phyloP scores from a whole-genome alignment of 2,113 vertebrate genomes.

The Ranitomeya imitator region DNA sequence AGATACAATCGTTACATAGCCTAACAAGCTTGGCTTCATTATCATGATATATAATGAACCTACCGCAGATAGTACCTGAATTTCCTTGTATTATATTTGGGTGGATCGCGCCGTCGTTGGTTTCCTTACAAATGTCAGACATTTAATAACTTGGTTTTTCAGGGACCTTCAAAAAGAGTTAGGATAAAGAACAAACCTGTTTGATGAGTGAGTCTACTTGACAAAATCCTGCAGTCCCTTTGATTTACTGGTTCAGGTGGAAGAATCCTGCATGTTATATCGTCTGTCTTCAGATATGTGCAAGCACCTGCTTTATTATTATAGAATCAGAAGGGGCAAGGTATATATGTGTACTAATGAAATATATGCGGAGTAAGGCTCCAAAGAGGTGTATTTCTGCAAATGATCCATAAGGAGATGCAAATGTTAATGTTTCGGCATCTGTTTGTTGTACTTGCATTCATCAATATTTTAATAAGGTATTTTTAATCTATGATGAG shows the following conservation, averaged over 20 bases:
- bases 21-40: not conserved
- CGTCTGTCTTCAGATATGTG: not conserved
- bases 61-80: not conserved
- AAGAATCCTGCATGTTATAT: not conserved
- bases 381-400: not conserved
- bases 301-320: not conserved
- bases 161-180: not conserved
- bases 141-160: not conserved
- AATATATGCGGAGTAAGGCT: not conserved
- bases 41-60: not conserved
- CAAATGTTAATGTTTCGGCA: conserved; percentile 32
- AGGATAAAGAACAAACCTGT: not conserved
- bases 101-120: not conserved
- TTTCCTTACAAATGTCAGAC: not conserved
- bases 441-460: conserved; percentile 26
- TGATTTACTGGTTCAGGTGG: not conserved
- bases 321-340: not conserved
- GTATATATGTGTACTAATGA: not conserved
- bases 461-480: conserved; percentile 30
- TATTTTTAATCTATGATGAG: conserved; percentile 9
- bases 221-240: conserved; percentile 12
- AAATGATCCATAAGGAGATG: conserved; percentile 15
- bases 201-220: not conserved
- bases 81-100: not conserved
- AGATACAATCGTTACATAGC: too few relatives aligned